Percentiles rank a stretch among this genome's conserved stretches.
Conservation (phyloP, 2,113 vertebrate genomes). For the Acrocephalus kingi region DNA sequence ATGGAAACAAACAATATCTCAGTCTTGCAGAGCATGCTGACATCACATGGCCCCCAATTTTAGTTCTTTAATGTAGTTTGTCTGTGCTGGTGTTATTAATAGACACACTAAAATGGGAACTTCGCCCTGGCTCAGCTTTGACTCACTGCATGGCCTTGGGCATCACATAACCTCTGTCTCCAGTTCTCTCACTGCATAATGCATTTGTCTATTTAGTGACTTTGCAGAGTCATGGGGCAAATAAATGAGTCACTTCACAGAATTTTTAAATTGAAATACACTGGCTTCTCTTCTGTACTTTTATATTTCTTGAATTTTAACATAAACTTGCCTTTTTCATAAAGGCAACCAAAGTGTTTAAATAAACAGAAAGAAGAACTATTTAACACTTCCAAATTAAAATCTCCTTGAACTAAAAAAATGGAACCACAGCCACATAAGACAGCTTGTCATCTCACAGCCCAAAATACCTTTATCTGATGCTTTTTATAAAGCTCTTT, state of each 20-base stretch:
- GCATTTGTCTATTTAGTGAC: constrained; percentile 17
- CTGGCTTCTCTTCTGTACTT: neutral
- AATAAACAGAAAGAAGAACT: neutral
- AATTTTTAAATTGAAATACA: neutral
- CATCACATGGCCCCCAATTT: neutral
- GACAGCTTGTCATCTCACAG: neutral
- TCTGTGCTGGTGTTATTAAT: constrained; percentile 41
- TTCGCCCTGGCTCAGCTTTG: constrained; percentile 39
- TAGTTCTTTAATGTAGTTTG: constrained; percentile 28
- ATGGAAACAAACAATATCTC: neutral
- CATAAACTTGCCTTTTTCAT: neutral
- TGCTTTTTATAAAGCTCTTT: neutral
- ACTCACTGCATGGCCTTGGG: constrained; percentile 54
- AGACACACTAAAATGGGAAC: constrained; percentile 45
- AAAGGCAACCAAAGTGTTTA: neutral
- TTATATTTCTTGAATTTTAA: neutral
- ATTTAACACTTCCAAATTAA: neutral
- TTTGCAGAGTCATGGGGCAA: constrained; percentile 9
- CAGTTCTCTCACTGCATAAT: constrained; percentile 26
- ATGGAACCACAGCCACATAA: neutral
- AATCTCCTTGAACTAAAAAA: neutral
- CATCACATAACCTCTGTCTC: constrained; percentile 61
- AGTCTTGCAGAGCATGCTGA: neutral
- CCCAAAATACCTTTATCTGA: neutral
- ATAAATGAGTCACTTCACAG: constrained; percentile 22